Base-by-base conservation (phyloP, 2,888 invertebrate genomes). In the Callosobruchus maculatus region DNA sequence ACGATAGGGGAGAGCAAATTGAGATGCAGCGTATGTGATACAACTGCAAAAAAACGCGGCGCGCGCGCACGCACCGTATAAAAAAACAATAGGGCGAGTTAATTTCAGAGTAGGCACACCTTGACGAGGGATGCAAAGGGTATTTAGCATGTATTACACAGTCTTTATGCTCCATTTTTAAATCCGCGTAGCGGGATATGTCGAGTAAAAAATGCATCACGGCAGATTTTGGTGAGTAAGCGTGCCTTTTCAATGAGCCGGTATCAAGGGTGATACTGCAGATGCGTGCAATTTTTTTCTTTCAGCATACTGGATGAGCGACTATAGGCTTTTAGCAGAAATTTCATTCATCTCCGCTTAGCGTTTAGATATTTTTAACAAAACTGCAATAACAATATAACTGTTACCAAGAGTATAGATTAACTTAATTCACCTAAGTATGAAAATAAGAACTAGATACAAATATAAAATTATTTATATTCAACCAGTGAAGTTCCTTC, bases 111-210 rank as follows among this genome's bases (percentile, higher is more conserved):
- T 77, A 77, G 76, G 77, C 74, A 75, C 74, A 76, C 74, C 77
- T 74, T 77, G 74, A 73, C 76, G 73, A 73, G 76, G 78, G 78
- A 77, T 77, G 75, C 49, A 74, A 73, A 71, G 74, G 70, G 77
- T 75, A 77, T 78, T 78, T 77, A 78, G 76, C 77, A 76, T 77
- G 76, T 74, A 78, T 77, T 78, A 77, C 77, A 77, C 71, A 74
- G 71, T 76, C 76, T 75, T 77, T 78, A 76, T 78, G 73, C 71
- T 75, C 76, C 72, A 71, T 71, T 76, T 72, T 72, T 70, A 71
- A 73, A 74, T 75, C 72, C 74, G 75, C 73, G 72, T 75, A 71
- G 71, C 72, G 69, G 73, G 71, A 72, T 49, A 49, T 49, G 18
- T 18, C 9, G 67, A 21, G 21, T 67, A 76, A 77, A 77, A 77